Percentiles rank a stretch among this genome's conserved stretches.
Conservation (phyloP, 2,113 vertebrate species). For the Leucoraja erinaceus region DNA sequence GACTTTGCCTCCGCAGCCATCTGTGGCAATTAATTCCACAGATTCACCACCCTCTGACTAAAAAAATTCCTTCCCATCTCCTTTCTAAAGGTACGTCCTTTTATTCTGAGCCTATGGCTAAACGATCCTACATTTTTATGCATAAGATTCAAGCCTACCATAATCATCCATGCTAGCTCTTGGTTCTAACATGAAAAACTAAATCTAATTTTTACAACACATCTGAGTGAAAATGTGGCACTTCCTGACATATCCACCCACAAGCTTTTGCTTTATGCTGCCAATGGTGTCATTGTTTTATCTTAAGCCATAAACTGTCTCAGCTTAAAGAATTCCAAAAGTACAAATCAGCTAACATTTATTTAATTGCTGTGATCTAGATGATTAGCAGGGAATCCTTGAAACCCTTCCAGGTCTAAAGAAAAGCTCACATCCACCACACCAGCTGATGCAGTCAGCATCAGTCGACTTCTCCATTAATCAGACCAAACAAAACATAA, state of each 20-base stretch:
- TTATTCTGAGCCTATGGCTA: too few relatives aligned
- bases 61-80: too few relatives aligned
- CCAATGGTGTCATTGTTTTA: not conserved
- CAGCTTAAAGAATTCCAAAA: not conserved
- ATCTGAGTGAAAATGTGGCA: not conserved
- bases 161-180: not conserved
- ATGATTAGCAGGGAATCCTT: not conserved
- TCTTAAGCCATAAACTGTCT: not conserved
- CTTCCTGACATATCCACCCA: not conserved
- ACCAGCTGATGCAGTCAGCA: not conserved
- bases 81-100: too few relatives aligned
- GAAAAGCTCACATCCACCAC: conserved; percentile 6
- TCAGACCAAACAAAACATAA: not conserved
- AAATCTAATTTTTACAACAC: not conserved
- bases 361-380: not conserved
- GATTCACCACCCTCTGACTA: too few relatives aligned
- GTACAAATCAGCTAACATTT: not conserved
- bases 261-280: not conserved
- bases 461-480: not conserved
- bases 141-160: not conserved
- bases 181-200: not conserved
- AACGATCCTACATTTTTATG: too few relatives aligned
- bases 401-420: conserved; percentile 1
- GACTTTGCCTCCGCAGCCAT: too few relatives aligned
- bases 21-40: too few relatives aligned